These are phyloP conservation scores for Theropithecus gelada DNA, from an alignment of 2,113 vertebrate genomes.

Conservation along the genomic window DNA sequence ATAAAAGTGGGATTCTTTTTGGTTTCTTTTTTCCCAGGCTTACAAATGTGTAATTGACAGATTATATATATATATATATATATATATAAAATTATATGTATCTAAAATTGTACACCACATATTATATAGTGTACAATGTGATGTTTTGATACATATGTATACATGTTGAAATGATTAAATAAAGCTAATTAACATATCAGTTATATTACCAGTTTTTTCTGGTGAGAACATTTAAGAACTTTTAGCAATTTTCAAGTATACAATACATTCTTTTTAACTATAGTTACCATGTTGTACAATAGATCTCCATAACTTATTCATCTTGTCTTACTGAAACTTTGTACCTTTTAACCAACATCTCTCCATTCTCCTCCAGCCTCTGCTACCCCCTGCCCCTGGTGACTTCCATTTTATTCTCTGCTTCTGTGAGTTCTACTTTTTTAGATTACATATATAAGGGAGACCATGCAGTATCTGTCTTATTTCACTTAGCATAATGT, in stretches of 20 bases:
- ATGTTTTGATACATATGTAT: not conserved
- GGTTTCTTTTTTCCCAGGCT: not conserved
- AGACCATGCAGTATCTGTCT: not conserved
- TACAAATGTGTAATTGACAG: not conserved
- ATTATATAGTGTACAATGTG: too few relatives aligned
- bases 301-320: not conserved
- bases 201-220: not conserved
- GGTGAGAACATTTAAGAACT: not conserved
- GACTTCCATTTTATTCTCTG: not conserved
- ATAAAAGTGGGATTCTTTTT: not conserved
- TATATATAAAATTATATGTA: not conserved
- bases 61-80: not conserved
- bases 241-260: not conserved
- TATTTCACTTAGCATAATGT: not conserved
- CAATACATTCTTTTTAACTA: not conserved
- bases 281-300: not conserved
- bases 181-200: not conserved
- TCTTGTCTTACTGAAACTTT: not conserved
- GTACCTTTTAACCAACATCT: not conserved
- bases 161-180: not conserved
- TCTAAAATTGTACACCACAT: too few relatives aligned
- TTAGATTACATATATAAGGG: not conserved
- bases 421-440: not conserved
- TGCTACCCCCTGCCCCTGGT: not conserved
- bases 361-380: not conserved